Evolutionary conservation across 1,140 invertebrate genomes (phyloP).

Genomic region (Phortica variegata): DNA sequence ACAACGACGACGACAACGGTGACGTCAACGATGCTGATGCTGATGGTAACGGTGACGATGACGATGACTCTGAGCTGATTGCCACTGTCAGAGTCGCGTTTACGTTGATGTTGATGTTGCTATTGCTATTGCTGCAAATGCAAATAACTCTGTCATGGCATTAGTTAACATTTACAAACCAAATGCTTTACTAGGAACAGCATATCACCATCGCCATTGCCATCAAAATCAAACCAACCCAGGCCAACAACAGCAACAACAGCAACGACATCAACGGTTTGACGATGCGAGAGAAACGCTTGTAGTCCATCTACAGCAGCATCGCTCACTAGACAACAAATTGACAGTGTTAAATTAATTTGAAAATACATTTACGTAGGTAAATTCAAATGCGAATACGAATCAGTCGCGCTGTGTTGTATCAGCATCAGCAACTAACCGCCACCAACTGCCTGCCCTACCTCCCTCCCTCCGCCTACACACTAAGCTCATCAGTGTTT

Average conservation of each 20-base stretch:
- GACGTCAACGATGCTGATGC: too few relatives aligned
- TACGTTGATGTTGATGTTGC: slow-evolving; percentile 1
- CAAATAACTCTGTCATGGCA: slow-evolving; percentile 52
- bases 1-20: too few relatives aligned
- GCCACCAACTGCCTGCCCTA: slow-evolving; percentile 14
- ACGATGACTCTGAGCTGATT: not conserved
- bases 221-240: too few relatives aligned
- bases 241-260: slow-evolving; percentile 5
- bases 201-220: slow-evolving; percentile 8
- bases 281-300: too few relatives aligned
- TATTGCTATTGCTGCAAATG: slow-evolving; percentile 35
- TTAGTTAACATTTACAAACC: slow-evolving; percentile 52
- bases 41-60: too few relatives aligned
- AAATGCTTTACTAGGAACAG: slow-evolving; percentile 25
- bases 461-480: slow-evolving; percentile 19
- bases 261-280: slow-evolving; percentile 1
- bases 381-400: too few relatives aligned
- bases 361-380: slow-evolving; percentile 44
- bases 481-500: slow-evolving; percentile 1
- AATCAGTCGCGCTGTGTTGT: too few relatives aligned
- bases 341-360: slow-evolving; percentile 55
- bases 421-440: not conserved
- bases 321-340: slow-evolving; percentile 34
- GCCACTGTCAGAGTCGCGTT: slow-evolving; percentile 1
- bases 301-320: not conserved